A percentile compares a stretch with the other conserved stretches of the same genome.
These are phyloP conservation scores for Omphaloscelis lunosa DNA, from an alignment of 2,888 invertebrate species.

Conservation along the genomic window DNA sequence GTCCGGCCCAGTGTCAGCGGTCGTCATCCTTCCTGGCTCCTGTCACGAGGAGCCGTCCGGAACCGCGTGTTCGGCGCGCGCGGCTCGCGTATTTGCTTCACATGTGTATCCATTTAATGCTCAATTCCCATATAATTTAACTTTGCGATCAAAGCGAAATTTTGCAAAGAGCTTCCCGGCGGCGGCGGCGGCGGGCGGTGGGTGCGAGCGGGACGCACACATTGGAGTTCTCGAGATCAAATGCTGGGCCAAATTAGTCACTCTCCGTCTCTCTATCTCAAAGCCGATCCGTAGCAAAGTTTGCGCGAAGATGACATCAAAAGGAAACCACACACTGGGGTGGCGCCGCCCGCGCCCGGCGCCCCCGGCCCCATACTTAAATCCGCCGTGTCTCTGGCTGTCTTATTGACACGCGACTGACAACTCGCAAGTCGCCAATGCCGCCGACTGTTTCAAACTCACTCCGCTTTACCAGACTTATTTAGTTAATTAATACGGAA, in stretches of 20 bases:
- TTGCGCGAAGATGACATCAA: constrained; percentile 91
- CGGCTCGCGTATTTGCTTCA: constrained; percentile 76
- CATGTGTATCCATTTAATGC: constrained; percentile 90
- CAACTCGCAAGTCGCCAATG: constrained; percentile 88
- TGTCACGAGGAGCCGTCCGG: constrained; percentile 23
- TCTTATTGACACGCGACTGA: constrained; percentile 90
- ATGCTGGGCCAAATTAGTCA: constrained; percentile 91
- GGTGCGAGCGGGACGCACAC: constrained; percentile 87
- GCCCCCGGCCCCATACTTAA: constrained; percentile 87
- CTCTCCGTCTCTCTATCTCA: constrained; percentile 91
- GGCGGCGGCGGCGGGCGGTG: constrained; percentile 84
- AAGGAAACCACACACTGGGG: constrained; percentile 91
- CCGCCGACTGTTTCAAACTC: constrained; percentile 82
- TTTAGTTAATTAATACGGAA: constrained; percentile 91
- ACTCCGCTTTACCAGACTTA: constrained; percentile 87
- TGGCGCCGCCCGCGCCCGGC: constrained; percentile 79
- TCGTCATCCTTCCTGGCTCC: constrained; percentile 53
- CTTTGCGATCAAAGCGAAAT: constrained; percentile 91
- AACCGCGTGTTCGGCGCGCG: constrained; percentile 57
- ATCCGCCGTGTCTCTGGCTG: constrained; percentile 89
- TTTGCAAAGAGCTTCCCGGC: constrained; percentile 90
- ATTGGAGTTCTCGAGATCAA: constrained; percentile 89
- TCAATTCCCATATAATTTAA: constrained; percentile 91
- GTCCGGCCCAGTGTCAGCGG: constrained; percentile 71
- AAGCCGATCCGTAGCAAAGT: constrained; percentile 91